Evolutionary conservation across 1,140 invertebrate genomes (phyloP).

Genomic region (Drosophila bipectinata): DNA sequence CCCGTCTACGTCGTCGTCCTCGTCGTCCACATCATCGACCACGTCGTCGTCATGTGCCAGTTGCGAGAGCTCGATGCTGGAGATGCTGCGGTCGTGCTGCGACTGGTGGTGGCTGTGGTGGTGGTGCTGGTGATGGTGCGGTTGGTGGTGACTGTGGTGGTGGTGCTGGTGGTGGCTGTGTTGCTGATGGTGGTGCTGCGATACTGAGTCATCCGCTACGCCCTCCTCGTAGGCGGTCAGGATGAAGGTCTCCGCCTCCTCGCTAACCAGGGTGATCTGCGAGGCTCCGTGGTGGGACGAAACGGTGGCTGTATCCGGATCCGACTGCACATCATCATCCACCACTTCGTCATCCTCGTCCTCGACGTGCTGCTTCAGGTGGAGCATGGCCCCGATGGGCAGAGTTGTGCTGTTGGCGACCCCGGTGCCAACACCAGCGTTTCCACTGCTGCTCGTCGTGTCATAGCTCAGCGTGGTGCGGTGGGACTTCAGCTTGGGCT

Average conservation of each 20-base stretch:
- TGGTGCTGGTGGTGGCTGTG: slow-evolving; percentile 50
- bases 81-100: slow-evolving; percentile 73
- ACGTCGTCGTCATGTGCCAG: slow-evolving; percentile 69
- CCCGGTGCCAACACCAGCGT: neutral
- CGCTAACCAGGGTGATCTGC: slow-evolving; percentile 70
- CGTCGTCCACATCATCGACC: slow-evolving; percentile 65
- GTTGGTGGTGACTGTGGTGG: slow-evolving; percentile 58
- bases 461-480: slow-evolving; percentile 49
- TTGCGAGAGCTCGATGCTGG: slow-evolving; percentile 73
- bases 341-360: slow-evolving; percentile 50
- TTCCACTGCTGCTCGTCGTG: slow-evolving; percentile 2
- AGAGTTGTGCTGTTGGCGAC: slow-evolving; percentile 7
- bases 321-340: slow-evolving; percentile 64
- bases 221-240: slow-evolving; percentile 77
- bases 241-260: slow-evolving; percentile 76
- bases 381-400: slow-evolving; percentile 46
- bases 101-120: slow-evolving; percentile 60
- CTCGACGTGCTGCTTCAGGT: slow-evolving; percentile 43
- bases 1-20: slow-evolving; percentile 61
- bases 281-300: slow-evolving; percentile 63
- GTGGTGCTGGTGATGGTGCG: slow-evolving; percentile 51
- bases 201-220: slow-evolving; percentile 71
- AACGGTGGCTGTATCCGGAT: slow-evolving; percentile 44
- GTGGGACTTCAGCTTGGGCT: slow-evolving; percentile 78
- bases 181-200: slow-evolving; percentile 53